These are phyloP conservation scores for Cirrhinus molitorella DNA, from an alignment of 2,797 vertebrate genomes.

Conservation along the genomic window DNA sequence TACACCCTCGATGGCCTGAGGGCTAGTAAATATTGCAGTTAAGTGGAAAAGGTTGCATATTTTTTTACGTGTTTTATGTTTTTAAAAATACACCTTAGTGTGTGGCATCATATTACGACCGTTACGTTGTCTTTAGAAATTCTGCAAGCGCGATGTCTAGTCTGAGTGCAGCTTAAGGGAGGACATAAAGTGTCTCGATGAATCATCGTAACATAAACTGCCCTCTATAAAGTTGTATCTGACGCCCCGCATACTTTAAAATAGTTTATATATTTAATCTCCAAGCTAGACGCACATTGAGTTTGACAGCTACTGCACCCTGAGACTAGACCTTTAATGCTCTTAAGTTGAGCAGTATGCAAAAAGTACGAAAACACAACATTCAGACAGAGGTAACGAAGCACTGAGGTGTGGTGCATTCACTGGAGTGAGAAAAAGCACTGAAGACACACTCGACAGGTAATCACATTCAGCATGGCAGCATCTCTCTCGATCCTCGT, in stretches of 20 bases:
- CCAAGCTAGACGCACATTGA: constrained; percentile 13
- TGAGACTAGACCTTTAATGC: neutral
- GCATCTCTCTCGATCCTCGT: constrained; percentile 60
- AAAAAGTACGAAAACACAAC: constrained; percentile 26
- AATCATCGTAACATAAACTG: neutral
- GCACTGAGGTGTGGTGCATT: constrained; percentile 18
- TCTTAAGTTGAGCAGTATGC: constrained; percentile 31
- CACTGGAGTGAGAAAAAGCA: constrained; percentile 41
- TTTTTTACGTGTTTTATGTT: neutral
- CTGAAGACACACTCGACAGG: constrained; percentile 52
- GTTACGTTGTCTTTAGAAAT: neutral
- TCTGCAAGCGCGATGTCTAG: neutral
- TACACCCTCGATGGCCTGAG: too few relatives aligned
- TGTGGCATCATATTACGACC: neutral
- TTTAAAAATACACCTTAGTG: too few relatives aligned
- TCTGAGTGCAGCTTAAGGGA: neutral
- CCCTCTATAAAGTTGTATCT: neutral
- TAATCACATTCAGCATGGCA: constrained; percentile 53
- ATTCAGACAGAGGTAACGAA: constrained; percentile 31
- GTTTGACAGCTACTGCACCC: constrained; percentile 5
- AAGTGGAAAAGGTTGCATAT: neutral
- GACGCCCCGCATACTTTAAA: neutral
- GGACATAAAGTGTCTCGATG: neutral
- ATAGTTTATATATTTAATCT: constrained; percentile 27
- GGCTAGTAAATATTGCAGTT: neutral